phyloP scores from a whole-genome alignment of 2,888 invertebrate genomes.

The Autographa gamma region DNA sequence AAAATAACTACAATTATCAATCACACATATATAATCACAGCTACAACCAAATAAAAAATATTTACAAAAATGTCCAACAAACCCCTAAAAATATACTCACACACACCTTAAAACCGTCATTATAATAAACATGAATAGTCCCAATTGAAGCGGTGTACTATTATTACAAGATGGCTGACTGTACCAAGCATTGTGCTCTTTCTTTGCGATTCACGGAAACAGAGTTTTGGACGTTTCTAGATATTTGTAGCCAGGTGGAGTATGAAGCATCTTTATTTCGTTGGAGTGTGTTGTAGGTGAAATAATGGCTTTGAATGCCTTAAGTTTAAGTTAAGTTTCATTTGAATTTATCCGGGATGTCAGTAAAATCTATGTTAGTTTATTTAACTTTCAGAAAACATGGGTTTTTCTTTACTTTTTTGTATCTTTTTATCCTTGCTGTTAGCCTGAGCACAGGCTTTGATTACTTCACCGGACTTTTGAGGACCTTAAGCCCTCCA shows the following conservation, averaged over 20 bases:
- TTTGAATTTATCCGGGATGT: too few species aligned
- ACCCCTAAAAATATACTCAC: constrained; percentile 7
- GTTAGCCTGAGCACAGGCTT: too few species aligned
- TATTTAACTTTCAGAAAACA: too few species aligned
- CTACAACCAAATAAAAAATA: not conserved
- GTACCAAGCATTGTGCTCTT: constrained; percentile 48
- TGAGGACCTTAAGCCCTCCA: too few species aligned
- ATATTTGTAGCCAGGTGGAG: constrained; percentile 14
- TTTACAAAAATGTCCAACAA: constrained; percentile 7
- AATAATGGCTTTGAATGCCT: too few species aligned
- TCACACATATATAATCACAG: too few species aligned
- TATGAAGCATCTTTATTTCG: not conserved
- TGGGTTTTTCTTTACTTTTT: too few species aligned
- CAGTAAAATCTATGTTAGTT: too few species aligned
- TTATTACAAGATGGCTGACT: not conserved
- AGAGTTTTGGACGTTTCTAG: constrained; percentile 53
- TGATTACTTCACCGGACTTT: too few species aligned
- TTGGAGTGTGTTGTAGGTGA: not conserved
- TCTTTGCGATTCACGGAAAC: constrained; percentile 49
- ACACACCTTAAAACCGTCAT: constrained; percentile 52
- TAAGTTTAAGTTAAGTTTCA: too few species aligned
- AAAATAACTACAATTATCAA: too few species aligned
- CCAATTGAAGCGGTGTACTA: constrained; percentile 61
- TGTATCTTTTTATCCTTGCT: too few species aligned
- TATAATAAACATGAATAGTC: constrained; percentile 60